A percentile compares a stretch with the other conserved stretches of the same genome.
Conservation (phyloP, 2,888 invertebrate species). For the Caenorhabditis sinica region DNA sequence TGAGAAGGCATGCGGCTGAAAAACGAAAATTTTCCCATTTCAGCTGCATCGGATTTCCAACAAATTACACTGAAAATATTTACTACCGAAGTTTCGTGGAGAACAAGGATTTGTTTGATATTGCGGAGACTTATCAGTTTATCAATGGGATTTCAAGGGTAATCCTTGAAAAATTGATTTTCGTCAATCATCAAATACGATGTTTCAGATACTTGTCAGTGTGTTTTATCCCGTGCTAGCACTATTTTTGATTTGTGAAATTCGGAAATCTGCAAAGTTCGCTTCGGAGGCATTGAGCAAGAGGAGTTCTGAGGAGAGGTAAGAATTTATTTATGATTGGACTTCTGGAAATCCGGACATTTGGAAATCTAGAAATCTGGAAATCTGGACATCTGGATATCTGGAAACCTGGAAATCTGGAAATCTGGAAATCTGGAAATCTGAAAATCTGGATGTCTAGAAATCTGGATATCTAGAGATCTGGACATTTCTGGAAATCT, state of each 20-base stretch:
- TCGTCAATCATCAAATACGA: background rate
- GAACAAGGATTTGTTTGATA: background rate
- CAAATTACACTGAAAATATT: background rate
- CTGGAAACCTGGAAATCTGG: too few relatives aligned
- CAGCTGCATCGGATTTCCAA: conserved; percentile 8
- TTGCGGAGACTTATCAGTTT: background rate
- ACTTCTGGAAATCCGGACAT: background rate
- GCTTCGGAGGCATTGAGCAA: background rate
- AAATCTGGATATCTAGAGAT: too few relatives aligned
- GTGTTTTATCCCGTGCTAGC: conserved; percentile 2
- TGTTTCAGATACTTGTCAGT: background rate
- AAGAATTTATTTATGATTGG: background rate
- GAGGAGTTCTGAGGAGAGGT: background rate
- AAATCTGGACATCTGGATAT: background rate
- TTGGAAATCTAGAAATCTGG: background rate
- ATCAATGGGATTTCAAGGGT: conserved; percentile 13
- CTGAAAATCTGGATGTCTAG: background rate
- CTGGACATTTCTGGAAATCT: too few relatives aligned
- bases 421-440: too few relatives aligned
- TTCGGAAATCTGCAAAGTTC: conserved; percentile 24
- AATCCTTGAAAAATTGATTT: background rate
- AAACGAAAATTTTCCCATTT: background rate
- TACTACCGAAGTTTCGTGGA: background rate
- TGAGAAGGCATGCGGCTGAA: background rate
- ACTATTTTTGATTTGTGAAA: background rate